These are phyloP conservation scores for Lepidotrigona ventralis DNA, from an alignment of 1,140 invertebrate species.

Conservation along the genomic window DNA sequence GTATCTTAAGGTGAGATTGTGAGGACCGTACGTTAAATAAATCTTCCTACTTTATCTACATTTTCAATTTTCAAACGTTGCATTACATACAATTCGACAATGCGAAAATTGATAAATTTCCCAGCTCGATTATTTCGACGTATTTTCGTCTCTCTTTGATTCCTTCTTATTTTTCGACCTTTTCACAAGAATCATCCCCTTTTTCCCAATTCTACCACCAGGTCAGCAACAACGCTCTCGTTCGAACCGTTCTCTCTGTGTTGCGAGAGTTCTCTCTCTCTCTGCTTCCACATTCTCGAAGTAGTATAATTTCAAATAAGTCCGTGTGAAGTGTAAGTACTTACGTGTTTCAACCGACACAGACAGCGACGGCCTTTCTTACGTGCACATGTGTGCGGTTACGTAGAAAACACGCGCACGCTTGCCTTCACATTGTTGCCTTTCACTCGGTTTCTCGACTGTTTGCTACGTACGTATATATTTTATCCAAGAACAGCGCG, in stretches of 20 bases:
- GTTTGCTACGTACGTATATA: conserved; percentile 26
- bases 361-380: conserved; percentile 24
- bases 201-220: no score
- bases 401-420: conserved; percentile 31
- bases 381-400: conserved; percentile 4
- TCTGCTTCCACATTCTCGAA: not conserved
- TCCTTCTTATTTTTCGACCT: no score
- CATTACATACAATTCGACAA: no score
- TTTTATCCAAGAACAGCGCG: conserved; percentile 37
- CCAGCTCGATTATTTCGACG: no score
- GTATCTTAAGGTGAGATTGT: no score
- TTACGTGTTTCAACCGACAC: not conserved
- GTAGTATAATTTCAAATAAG: conserved; percentile 4
- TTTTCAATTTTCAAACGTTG: no score
- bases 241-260: not conserved
- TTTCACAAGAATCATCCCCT: no score
- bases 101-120: no score
- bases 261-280: not conserved
- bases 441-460: conserved; percentile 71
- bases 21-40: no score
- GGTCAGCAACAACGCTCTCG: no score
- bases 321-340: not conserved
- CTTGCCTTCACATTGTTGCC: conserved; percentile 75
- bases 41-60: no score
- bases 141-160: no score